These are phyloP conservation scores for Tachystola acroxantha DNA, from an alignment of 2,888 invertebrate genomes.

Conservation along the genomic window DNA sequence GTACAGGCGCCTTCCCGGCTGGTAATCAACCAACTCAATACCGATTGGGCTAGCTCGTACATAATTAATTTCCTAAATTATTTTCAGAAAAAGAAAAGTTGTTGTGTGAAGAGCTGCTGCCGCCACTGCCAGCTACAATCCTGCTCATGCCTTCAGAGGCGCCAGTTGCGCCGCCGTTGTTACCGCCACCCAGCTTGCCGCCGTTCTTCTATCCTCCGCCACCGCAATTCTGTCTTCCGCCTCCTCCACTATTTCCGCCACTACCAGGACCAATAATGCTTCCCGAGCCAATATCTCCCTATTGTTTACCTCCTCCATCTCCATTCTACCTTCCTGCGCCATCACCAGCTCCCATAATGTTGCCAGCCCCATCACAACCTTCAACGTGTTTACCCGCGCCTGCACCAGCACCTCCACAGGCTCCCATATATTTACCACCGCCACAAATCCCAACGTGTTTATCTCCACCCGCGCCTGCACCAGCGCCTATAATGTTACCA, in stretches of 20 bases:
- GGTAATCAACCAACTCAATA: no score
- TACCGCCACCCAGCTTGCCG: constrained; percentile 11
- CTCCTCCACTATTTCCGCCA: constrained; percentile 17
- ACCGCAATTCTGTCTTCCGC: constrained; percentile 15
- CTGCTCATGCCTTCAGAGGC: constrained; percentile 51
- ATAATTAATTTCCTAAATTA: not conserved
- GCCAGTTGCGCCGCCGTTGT: constrained; percentile 23
- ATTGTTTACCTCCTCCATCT: constrained; percentile 20
- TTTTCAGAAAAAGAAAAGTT: constrained; percentile 2
- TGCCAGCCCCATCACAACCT: constrained; percentile 22
- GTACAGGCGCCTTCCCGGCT: no score
- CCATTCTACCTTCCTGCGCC: constrained; percentile 18
- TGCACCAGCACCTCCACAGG: constrained; percentile 23
- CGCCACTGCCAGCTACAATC: constrained; percentile 44
- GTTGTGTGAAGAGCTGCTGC: constrained; percentile 13
- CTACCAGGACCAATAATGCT: constrained; percentile 17
- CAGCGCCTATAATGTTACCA: constrained; percentile 20
- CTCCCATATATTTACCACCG: no score
- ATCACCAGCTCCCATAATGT: constrained; percentile 10
- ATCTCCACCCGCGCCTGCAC: constrained; percentile 20
- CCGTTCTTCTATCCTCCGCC: constrained; percentile 15
- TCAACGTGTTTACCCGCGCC: constrained; percentile 24
- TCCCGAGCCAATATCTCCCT: no score
- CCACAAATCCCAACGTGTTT: constrained; percentile 20
- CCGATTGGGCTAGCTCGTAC: no score